Base-by-base conservation (phyloP, 1,140 invertebrate species). In the Lepidurus couesii region DNA sequence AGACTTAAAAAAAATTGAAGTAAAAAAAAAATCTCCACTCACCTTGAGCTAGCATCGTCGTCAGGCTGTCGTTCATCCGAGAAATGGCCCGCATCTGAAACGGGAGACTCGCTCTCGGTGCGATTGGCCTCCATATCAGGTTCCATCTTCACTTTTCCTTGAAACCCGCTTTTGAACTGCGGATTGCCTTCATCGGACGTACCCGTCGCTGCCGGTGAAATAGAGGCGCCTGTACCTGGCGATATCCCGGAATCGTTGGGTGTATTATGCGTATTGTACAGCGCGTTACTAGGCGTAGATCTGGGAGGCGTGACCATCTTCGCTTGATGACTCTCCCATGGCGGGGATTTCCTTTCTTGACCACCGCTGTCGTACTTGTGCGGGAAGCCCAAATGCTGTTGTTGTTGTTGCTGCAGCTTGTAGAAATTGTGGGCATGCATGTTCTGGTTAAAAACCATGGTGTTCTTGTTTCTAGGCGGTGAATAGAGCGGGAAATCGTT, bases 241-340 rank as follows among this genome's bases (percentile, higher is more conserved):
- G 79, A 80, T 6, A 80, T 74, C 1, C 79, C 79, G 1, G 79
- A 80, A 80, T 80, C 79, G 73, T 80, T 74, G 10, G 77, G 79
- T 77, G 73, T 24, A 16, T 43, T 77, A 8, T 45, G n/a, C 78
- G 42, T 44, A 16, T 73, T 76, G 73, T 42, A 77, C 43, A 21
- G 21, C 42, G 43, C 6, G 44, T 77, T 45, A 10, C 43, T 47
- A 21, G 45, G 73, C 73, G 73, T 10, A n/a, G 76, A 34, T 43
- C 43, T 45, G 13, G 44, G 26, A 2, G 26, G 34, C 26, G 76
- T 42, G 43, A 77, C 3, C 26, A 43, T 45, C 26, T 77, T 77
- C 11, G 44, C 44, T 9, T 44, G 53, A 10, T 47, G 76, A 34
- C 2, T 45, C 21, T 77, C 76, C 76, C 76, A 77, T 16, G 44